Base-by-base conservation (phyloP, 2,888 invertebrate genomes). In the Diarsia dahlii region DNA sequence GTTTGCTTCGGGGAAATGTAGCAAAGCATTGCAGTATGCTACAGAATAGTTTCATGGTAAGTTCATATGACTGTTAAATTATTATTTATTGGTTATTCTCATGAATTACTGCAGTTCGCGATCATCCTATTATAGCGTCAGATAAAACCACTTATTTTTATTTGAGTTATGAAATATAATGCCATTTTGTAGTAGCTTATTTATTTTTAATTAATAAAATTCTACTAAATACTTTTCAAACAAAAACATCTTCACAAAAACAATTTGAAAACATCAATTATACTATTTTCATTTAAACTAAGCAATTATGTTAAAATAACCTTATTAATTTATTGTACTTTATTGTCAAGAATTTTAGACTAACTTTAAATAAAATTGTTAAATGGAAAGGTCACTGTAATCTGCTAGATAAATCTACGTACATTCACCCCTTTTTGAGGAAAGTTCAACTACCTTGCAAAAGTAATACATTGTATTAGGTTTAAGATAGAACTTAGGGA, bases 381-480 rank as follows among this genome's bases (percentile, higher is more conserved):
- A 58, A 66, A 56, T 18, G 8, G 62, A 73, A 70, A 82, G 74
- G 72, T 82, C 60, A 65, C 46, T 46, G 23, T 34, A 74, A 74
- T 80, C 62, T 77, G 45, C 67, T 76, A 34, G 45, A 71, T 67
- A 60, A 52, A 68, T 64, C 62, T 66, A 69, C 60, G 80, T 84
- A 54, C 81, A 67, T 84, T 87, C 84, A 89, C 74, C 84, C 34
- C 68, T 34, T 60, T 74, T 65, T 56, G 64, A 62, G 23, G 20
- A 48, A 66, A 84, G 85, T 78, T 82, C 83, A 76, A 64, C 62
- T n/a, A 82, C 71, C 72, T 66, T 66, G 76, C 52, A 64, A 71
- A 82, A 77, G 28, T 69, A 65, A 54, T 71, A 70, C 39, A 54
- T 46, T 71, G 9, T n/a, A 65, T 60, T 54, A 23, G 18, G 28